phyloP scores from a whole-genome alignment of 2,797 vertebrate species.

The Scolopax rusticola region DNA sequence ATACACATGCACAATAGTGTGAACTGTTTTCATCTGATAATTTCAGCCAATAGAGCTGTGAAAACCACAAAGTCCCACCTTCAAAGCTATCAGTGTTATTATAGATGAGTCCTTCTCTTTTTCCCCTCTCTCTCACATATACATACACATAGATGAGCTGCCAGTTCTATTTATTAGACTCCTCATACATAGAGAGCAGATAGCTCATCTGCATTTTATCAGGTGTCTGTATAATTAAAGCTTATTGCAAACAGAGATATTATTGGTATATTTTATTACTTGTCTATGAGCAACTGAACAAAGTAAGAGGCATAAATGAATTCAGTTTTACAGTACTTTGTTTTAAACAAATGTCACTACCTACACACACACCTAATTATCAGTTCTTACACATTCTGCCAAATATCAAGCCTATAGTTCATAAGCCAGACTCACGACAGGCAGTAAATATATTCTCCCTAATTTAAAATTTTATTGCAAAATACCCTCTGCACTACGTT shows the following conservation, averaged over 20 bases:
- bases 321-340: constrained; percentile 78
- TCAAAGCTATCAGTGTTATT: constrained; percentile 62
- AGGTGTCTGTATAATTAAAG: constrained; percentile 81
- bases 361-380: constrained; percentile 79
- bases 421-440: constrained; percentile 76
- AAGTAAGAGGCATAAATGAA: constrained; percentile 81
- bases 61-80: constrained; percentile 55
- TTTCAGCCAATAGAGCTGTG: constrained; percentile 57
- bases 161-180: constrained; percentile 73
- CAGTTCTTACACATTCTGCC: constrained; percentile 80
- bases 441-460: constrained; percentile 78
- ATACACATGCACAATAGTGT: neutral
- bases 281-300: constrained; percentile 73
- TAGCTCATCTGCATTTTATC: constrained; percentile 81
- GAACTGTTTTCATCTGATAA: constrained; percentile 55
- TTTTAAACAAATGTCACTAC: constrained; percentile 82
- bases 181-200: constrained; percentile 66
- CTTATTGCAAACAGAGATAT: constrained; percentile 79
- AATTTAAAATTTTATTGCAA: constrained; percentile 83
- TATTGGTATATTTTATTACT: constrained; percentile 81
- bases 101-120: constrained; percentile 14
- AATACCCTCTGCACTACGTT: constrained; percentile 75
- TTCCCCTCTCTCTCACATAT: neutral
- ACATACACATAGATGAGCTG: constrained; percentile 14
- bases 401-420: constrained; percentile 81